Evolutionary conservation across 1,140 invertebrate genomes (phyloP).

Genomic region (Apis florea): DNA sequence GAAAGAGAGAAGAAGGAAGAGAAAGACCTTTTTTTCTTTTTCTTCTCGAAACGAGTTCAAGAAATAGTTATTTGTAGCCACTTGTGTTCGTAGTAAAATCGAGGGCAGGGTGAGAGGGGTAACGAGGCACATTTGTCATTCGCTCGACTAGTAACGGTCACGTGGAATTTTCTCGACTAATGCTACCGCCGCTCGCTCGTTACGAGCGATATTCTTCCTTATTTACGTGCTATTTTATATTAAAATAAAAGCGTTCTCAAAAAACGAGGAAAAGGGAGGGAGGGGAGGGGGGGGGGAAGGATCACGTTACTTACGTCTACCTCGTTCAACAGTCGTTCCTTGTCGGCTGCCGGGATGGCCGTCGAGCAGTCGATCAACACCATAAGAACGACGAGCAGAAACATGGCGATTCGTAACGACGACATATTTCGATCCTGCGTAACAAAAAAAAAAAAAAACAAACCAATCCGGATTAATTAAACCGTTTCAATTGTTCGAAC

Average conservation of each 20-base stretch:
- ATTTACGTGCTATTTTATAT: neutral
- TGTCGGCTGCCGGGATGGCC: constrained; percentile 67
- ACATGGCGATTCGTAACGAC: constrained; percentile 56
- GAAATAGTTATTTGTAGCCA: neutral
- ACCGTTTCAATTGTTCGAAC: neutral
- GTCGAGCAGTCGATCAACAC: constrained; percentile 60
- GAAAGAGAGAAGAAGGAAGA: neutral
- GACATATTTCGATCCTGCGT: constrained; percentile 48
- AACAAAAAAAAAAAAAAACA: neutral
- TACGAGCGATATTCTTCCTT: neutral
- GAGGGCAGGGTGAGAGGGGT: constrained; percentile 15
- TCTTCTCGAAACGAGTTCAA: constrained; percentile 14
- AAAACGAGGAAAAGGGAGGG: too few species aligned
- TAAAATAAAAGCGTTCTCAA: too few species aligned
- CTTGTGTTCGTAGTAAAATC: neutral
- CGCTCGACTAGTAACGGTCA: neutral
- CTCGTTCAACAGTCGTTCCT: constrained; percentile 69
- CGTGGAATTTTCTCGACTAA: neutral
- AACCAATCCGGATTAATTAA: neutral
- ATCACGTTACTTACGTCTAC: constrained; percentile 69
- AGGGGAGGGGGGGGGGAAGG: too few species aligned
- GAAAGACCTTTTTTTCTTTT: too few species aligned
- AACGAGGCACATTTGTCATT: constrained; percentile 37
- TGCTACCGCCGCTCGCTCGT: too few species aligned
- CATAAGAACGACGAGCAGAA: constrained; percentile 58